Evolutionary conservation across 1,140 invertebrate genomes (phyloP).

Genomic region (Cydia amplana): DNA sequence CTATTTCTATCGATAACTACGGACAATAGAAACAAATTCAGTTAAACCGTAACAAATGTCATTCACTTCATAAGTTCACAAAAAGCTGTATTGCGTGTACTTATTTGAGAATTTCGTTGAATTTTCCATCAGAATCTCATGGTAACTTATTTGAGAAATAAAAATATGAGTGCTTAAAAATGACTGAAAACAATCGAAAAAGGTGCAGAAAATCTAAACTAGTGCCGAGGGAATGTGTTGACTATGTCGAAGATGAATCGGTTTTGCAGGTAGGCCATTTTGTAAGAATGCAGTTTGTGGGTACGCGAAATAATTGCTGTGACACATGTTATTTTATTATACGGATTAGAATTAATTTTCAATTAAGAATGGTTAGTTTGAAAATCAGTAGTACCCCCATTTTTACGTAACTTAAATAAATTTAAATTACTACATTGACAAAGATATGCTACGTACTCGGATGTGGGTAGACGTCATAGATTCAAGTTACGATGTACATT

Average conservation of each 20-base stretch:
- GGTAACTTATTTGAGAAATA: not conserved
- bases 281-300: constrained; percentile 34
- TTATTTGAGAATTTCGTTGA: not conserved
- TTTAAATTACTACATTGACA: not conserved
- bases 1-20: not conserved
- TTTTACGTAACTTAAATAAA: not conserved
- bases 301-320: constrained; percentile 16
- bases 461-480: constrained; percentile 21
- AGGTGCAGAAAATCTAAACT: constrained; percentile 43
- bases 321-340: constrained; percentile 20
- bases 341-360: not conserved
- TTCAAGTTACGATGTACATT: not conserved
- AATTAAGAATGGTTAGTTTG: not conserved
- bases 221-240: constrained; percentile 37
- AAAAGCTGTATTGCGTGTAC: constrained; percentile 10
- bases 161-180: constrained; percentile 27
- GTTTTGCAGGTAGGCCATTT: constrained; percentile 53
- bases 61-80: constrained; percentile 19
- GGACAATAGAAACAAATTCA: not conserved
- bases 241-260: constrained; percentile 44
- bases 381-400: not conserved
- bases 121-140: not conserved
- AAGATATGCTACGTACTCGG: not conserved
- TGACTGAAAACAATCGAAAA: constrained; percentile 41
- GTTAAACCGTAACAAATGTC: constrained; percentile 7